Base-by-base conservation (phyloP, 2,113 vertebrate species). In the Corythornis vintsioides region DNA sequence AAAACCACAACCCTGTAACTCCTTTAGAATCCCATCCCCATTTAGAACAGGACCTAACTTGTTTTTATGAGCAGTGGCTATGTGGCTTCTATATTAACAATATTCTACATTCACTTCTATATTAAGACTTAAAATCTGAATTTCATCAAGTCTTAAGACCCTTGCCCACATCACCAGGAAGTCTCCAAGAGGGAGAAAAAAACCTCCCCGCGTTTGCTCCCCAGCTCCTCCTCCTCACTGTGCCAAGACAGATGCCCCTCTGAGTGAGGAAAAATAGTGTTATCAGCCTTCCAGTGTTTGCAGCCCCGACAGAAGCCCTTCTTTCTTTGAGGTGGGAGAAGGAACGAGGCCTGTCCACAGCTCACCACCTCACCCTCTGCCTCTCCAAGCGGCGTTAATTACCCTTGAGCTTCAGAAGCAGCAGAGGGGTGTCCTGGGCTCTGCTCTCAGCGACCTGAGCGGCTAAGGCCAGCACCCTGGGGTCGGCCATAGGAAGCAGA, bases 351-450 rank as follows among this genome's bases (percentile, higher is more conserved):
- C 40, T 45, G 35, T 2, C 29, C 14, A 4, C 4, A 48, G 20
- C 9, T n/a, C 28, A 3, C 3, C 5, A 25, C 18, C 4, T 70
- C 38, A 43, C 26, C 26, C 14, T 86, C 83, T 84, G 52, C 63
- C n/a, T 83, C 72, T 9, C 67, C 21, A 35, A 84, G 53, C 3
- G 3, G 20, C 6, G 33, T 75, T 70, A 83, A 76, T 97, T 97
- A 98, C 98, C 98, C 97, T 98, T 98, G 91, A 98, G 74, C 55
- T 97, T 97, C 77, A 98, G 92, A 28, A 98, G 90, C 67, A 98
- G 93, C 77, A 94, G 61, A 33, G 98, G 97, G 35, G 97, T 95
- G 77, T 98, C 97, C 45, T 95, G 96, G 52, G 97, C 97, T 50
- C 71, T 81, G 93, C 97, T 97, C 90, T 98, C 97, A 15, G 97